phyloP scores from a whole-genome alignment of 2,113 vertebrate species.

The Corythornis vintsioides region DNA sequence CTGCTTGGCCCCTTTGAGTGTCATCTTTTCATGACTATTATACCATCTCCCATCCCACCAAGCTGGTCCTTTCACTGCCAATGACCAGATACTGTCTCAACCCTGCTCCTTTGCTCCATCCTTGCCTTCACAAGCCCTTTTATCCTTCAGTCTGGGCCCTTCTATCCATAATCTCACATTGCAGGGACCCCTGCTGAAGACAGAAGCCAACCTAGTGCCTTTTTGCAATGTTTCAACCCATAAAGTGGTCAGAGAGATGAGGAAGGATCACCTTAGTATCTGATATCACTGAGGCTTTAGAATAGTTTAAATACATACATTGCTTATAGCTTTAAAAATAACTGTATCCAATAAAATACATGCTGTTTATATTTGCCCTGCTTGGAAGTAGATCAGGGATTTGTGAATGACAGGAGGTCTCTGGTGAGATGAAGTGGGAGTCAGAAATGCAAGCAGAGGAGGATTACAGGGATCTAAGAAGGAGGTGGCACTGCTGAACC shows the following conservation, averaged over 20 bases:
- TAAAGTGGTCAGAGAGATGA: neutral
- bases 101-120: neutral
- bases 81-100: accelerated
- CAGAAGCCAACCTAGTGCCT: neutral
- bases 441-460: neutral
- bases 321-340: neutral
- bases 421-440: neutral
- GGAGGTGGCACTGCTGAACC: neutral
- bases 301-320: neutral
- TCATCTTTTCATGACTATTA: neutral
- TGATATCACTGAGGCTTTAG: neutral
- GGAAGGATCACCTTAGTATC: neutral
- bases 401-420: neutral
- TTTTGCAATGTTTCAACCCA: neutral
- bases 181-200: no score
- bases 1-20: neutral
- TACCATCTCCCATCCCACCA: neutral
- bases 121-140: neutral
- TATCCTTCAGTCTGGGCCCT: neutral
- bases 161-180: neutral
- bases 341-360: accelerated
- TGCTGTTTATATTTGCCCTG: neutral
- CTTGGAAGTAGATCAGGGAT: neutral
- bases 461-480: neutral
- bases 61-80: neutral